Conservation (phyloP, 92 coral and sea anemone genomes). For the Diadumene lineata region DNA sequence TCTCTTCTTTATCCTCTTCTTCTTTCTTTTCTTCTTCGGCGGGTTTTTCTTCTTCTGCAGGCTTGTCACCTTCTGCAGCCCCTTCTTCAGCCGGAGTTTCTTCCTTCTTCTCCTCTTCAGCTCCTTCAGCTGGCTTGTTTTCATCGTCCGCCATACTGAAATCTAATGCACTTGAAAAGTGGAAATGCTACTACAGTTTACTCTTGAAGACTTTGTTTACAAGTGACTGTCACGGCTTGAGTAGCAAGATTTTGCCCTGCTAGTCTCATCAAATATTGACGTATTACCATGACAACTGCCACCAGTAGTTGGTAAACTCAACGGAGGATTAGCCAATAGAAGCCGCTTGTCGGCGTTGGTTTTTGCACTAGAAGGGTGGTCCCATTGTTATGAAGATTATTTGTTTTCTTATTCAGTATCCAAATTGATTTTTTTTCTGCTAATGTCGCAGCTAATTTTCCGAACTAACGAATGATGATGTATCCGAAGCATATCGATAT, state of each 20-base stretch:
- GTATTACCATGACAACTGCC: conserved; percentile 39
- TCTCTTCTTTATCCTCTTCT: conserved; percentile 31
- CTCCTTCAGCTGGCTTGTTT: conserved; percentile 35
- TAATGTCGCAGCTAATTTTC: background rate
- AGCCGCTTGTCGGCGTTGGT: conserved; percentile 23
- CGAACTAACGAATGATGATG: too few relatives aligned
- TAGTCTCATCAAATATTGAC: conserved; percentile 27
- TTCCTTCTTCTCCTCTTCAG: conserved; percentile 20
- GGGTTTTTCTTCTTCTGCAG: conserved; percentile 41
- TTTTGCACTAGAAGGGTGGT: conserved; percentile 18
- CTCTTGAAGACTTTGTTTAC: conserved; percentile 39
- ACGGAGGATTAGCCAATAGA: background rate
- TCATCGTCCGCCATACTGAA: conserved; percentile 54
- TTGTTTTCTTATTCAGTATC: conserved; percentile 15
- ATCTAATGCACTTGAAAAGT: background rate
- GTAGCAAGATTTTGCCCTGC: conserved; percentile 24
- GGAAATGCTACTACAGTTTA: conserved; percentile 7
- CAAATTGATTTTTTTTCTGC: conserved; percentile 14
- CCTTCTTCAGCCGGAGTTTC: conserved; percentile 22
- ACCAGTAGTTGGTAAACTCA: conserved; percentile 28
- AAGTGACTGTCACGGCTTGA: conserved; percentile 33
- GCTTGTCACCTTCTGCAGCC: background rate
- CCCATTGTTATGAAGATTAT: conserved; percentile 12
- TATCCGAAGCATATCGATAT: too few relatives aligned
- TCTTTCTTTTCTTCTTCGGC: conserved; percentile 27